Evolutionary conservation across 2,797 vertebrate genomes (phyloP), one percentile per base, ranked within the genome.

Genomic region (Parauchenoglanis ngamensis): DNA sequence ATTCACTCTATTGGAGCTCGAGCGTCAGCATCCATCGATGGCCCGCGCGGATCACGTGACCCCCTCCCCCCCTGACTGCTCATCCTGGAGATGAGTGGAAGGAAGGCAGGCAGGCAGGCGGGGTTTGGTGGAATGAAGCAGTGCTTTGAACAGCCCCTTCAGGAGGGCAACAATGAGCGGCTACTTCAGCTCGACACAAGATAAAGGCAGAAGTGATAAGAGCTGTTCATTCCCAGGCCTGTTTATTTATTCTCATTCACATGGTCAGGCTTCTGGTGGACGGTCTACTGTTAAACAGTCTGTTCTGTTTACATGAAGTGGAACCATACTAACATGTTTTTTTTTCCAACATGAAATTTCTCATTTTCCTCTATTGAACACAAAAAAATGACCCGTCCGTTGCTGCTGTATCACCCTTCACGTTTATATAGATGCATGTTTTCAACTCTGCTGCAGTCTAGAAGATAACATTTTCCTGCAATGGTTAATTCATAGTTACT

Each of bases 1-100:
- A 98, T 98, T 98, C 97, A 98, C 97, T 97, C 95, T 92, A 98
- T 97, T 98, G 97, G 94, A 86, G 85, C 86, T 63, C 86, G 83
- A 80, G 79, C 87, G 61, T 81, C 86, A 78, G 84, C 90, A 80
- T 84, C 83, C 88, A 80, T 86, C 79, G 65, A 89, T 80, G 65
- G 85, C 86, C 87, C 84, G 59, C 85, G 70, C 57, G 67, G 87
- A 79, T 91, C 90, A 90, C 88, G 76, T 91, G 90, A 68, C 87
- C 2, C 4, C 8, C 40, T 8, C 35, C 35, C 19, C 19, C 23
- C 21, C 8, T 17, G 83, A 91, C 88, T 54, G 86, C 85, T 76
- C 82, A 23, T 80, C 56, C 68, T 86, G 54, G 40, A 46, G 72
- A 73, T 57, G 77, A 90, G 52, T 90, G 87, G 88, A 65, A 89